Evolutionary conservation across 2,888 invertebrate genomes (phyloP).

Genomic region (Calliphora vomitoria): DNA sequence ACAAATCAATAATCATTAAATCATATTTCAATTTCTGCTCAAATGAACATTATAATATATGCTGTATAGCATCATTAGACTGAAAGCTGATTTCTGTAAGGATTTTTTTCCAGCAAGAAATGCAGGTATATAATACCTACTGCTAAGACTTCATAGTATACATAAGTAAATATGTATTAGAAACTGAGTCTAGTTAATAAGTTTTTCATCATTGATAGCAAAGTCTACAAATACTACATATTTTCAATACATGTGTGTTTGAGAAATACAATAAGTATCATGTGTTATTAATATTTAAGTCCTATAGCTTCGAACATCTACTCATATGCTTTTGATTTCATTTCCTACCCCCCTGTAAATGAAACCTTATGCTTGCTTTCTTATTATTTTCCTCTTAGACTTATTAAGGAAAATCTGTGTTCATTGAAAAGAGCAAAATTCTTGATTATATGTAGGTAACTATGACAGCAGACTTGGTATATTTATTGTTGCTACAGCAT

Average conservation of each 20-base stretch:
- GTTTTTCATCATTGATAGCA: slow-evolving; percentile 12
- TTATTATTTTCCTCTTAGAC: slow-evolving; percentile 26
- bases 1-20: slow-evolving; percentile 61
- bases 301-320: not conserved
- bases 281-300: not conserved
- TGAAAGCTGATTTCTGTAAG: slow-evolving; percentile 18
- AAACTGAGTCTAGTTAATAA: slow-evolving; percentile 23
- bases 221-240: not conserved
- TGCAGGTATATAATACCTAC: not conserved
- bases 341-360: not conserved
- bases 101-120: not conserved
- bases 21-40: slow-evolving; percentile 43
- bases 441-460: slow-evolving; percentile 35
- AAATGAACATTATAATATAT: slow-evolving; percentile 13
- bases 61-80: slow-evolving; percentile 12
- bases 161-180: not conserved
- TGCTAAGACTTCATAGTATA: not conserved
- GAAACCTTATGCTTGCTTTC: slow-evolving; percentile 20
- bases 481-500: not conserved
- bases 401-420: slow-evolving; percentile 29
- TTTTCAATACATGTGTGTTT: not conserved
- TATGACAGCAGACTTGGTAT: slow-evolving; percentile 39
- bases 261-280: not conserved
- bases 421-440: slow-evolving; percentile 29
- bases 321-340: not conserved